Base-by-base conservation (phyloP, 2,888 invertebrate genomes). In the Amphiduros pacificus region DNA sequence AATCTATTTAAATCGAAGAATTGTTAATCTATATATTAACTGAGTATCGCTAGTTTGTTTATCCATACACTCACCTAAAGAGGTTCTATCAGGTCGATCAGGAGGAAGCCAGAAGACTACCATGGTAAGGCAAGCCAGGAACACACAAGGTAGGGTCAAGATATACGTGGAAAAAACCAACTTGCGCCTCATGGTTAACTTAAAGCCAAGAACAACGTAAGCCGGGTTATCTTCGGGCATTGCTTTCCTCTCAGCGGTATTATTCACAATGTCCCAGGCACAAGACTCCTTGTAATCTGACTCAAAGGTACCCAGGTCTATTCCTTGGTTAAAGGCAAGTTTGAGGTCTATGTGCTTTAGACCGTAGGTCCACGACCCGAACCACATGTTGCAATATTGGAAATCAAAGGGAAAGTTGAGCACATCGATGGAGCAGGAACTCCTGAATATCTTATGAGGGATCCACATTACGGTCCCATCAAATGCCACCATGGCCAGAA, bases 101-200 rank as follows among this genome's bases (percentile, higher is more conserved):
- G 68, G 65, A 14, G 68, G 68, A 32, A 68, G 58, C 68, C 68
- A 68, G 59, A 68, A 68, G 24, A 68, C 68, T 22, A 68, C 68
- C 17, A 68, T 44, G 14, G 68, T 68, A 3, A 68, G 60, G 50
- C 31, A 53, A 32, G 66, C 66, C 28, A 68, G 60, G 60, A 68
- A 68, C 29, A 68, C 63, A 49, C 68, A 68, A 29, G 68, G 68
- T 32, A 68, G 57, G 9, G 68, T 68, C 31, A 68, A 64, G 51
- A 68, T 67, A 52, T 65, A 67, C 32, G 52, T 64, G 28, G 66
- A 64, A 40, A 68, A 67, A 29, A 67, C 63, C 56, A 66, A 41
- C 61, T 66, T 65, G 20, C 67, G 51, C 48, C 40, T 48, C 54
- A 67, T 28, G 40, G 44, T 52, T 29, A 67, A 31, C 9, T 36